Base-by-base conservation (phyloP, 2,797 vertebrate species). In the Tapirus indicus region DNA sequence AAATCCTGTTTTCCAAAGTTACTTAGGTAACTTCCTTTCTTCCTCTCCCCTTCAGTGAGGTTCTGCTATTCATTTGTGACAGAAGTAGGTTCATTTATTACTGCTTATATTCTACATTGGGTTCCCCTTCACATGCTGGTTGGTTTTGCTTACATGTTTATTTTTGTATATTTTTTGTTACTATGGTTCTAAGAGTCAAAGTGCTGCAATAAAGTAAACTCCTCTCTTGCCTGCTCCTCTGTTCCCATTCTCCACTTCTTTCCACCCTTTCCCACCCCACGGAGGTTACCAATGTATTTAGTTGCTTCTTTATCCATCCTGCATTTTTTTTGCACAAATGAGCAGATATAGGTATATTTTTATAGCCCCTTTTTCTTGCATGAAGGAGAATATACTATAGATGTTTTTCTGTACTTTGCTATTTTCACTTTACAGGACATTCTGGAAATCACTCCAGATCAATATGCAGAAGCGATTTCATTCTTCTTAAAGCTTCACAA, bases 231-330 rank as follows among this genome's bases (percentile, higher is more conserved):
- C 29, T 11, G 8, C 14, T 38, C 11, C 20, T 32, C 35, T 35
- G 38, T 32, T 38, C 54, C 2, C 3, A 29, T 16, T 18, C 35
- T 62, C 47, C 14, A 1, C 9, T 47, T 17, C 23, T 29, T 18
- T 17, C 29, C 25, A 3, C 7, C 2, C 4, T n/a, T 2, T 32
- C 54, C 44, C 38, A 12, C 6, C 16, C 12, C 29, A 32, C 0
- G 17, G 35, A 78, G 47, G 18, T 38, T 41, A 54, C 11, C 0
- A 3, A 20, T 47, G 35, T 29, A 35, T 11, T 44, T 52, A 18
- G 32, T 41, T 62, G 29, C 54, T 25, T 54, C 2, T 62, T 62
- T 56, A 27, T 17, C 27, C 35, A 62, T 10, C n/a, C 41, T 79
- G 74, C 17, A 72, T 80, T 56, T 47, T 35, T 32, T 62, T 12